Evolutionary conservation across 2,113 vertebrate species (phyloP), one percentile per base, ranked within the genome.

Genomic region (Geococcyx californianus): DNA sequence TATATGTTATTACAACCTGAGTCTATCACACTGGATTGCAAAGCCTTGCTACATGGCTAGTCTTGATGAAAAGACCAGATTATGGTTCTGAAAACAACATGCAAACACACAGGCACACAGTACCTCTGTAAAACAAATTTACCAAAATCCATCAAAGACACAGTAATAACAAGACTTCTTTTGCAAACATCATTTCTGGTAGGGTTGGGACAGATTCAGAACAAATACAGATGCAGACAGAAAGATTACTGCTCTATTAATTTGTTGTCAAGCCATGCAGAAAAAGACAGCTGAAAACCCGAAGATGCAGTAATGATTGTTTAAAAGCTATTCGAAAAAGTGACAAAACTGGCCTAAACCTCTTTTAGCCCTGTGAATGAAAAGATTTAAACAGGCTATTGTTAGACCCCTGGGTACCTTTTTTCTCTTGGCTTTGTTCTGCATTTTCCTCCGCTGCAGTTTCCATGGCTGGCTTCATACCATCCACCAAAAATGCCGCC

Each of bases 391-490:
- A 98, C 97, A 97, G 97, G 96, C 97, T 98, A 98, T 98, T 98
- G 98, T 98, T 95, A 96, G 97, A 93, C 91, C 94, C 97, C 97
- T 95, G 97, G 98, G 98, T 99, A 98, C 98, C 98, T 99, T 98
- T 98, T 98, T 98, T 99, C 97, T 99, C 98, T 98, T 97, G 98
- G 98, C 98, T 98, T 98, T 98, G 98, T 98, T 99, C 98, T 96
- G 98, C 98, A 97, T 98, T 99, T 98, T 99, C 99, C 96, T 99
- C 99, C 89, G 98, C 98, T 97, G 98, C 97, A 98, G 98, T 99
- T 99, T 99, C 99, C 99, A 99, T 99, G 98, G 98, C 98, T 98
- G 98, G 98, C 98, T 99, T 98, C 98, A 98, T 98, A 98, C 98
- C 97, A 98, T 98, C 97, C 98, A 98, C 98, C 98, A 99, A 99